Base-by-base conservation (phyloP, 2,888 invertebrate species). In the Lasioglossum marginatum region DNA sequence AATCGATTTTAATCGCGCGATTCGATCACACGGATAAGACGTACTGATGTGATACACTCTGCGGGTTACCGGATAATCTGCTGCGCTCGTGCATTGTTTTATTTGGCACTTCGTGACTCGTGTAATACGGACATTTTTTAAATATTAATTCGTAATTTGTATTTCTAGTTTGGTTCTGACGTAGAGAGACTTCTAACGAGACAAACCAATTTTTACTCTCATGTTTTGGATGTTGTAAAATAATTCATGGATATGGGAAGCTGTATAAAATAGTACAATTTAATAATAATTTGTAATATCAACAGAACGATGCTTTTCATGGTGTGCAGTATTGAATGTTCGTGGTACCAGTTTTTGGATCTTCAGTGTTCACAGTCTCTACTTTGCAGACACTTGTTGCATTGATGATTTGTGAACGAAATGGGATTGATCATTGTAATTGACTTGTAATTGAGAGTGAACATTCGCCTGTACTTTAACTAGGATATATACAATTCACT, bases 1-100 rank as follows among this genome's bases (percentile, higher is more conserved):
- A 63, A 71, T 81, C 71, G 79, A 82, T 82, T 57, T 68, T 27
- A 79, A 72, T 77, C 77, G 40, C 8, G 34, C 37, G 45, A 31
- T 43, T 19, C 31, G 23, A 40, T 70, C 40, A 12, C 4, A 0
- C 37, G 68, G 68, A 68, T 68, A 37, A 34, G 37, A 68, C 37
- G 68, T 37, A 12, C 34, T n/a, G 70, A n/a, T 40, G n/a, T 12
- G n/a, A n/a, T 14, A 12, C 40, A 12, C 23, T 68, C 12, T 1
- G 23, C 37, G 37, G 10, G 40, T 40, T 40, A 14, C 14, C 12
- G n/a, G 37, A 40, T 70, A 40, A 70, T 40, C 34, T 16, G 68
- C 34, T 4, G 34, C 37, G 37, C 19, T 37, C 23, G 4, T 37
- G 68, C 23, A 4, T 12, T 57, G 12, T 12, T n/a, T 57, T 57